A percentile compares a stretch with the other conserved stretches of the same genome.
Evolutionary conservation across 2,888 invertebrate genomes (phyloP).

Genomic region (Coelogynopora nodosa): DNA sequence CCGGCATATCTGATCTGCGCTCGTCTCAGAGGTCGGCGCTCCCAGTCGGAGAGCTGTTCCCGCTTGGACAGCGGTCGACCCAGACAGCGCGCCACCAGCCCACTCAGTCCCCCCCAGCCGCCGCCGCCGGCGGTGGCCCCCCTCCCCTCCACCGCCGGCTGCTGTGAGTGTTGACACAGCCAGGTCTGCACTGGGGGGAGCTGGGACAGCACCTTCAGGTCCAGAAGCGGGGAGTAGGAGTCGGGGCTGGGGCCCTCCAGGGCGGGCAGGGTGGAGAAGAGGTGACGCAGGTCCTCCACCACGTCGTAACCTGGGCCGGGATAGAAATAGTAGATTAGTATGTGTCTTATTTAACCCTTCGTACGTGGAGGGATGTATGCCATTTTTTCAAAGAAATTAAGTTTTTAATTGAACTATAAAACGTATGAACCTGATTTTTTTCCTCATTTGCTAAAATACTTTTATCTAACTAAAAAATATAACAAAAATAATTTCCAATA

Average conservation of each 20-base stretch:
- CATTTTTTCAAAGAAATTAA: no score
- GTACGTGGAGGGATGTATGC: no score
- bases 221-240: not conserved
- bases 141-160: not conserved
- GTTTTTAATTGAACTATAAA: no score
- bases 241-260: not conserved
- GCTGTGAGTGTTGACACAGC: not conserved
- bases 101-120: conserved; percentile 56
- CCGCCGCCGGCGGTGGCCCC: conserved; percentile 42
- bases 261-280: not conserved
- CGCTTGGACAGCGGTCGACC: conserved; percentile 58
- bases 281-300: not conserved
- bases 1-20: conserved; percentile 60
- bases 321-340: no score
- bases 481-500: no score
- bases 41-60: conserved; percentile 62
- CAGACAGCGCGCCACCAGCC: conserved; percentile 55
- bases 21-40: conserved; percentile 55
- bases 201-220: conserved; percentile 13
- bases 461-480: no score
- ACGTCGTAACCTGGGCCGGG: not conserved
- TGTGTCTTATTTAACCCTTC: no score
- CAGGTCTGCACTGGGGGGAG: not conserved
- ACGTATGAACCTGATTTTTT: no score
- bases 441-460: no score